Conservation (phyloP, 2,797 vertebrate species). For the Notoglanidium macrostoma region DNA sequence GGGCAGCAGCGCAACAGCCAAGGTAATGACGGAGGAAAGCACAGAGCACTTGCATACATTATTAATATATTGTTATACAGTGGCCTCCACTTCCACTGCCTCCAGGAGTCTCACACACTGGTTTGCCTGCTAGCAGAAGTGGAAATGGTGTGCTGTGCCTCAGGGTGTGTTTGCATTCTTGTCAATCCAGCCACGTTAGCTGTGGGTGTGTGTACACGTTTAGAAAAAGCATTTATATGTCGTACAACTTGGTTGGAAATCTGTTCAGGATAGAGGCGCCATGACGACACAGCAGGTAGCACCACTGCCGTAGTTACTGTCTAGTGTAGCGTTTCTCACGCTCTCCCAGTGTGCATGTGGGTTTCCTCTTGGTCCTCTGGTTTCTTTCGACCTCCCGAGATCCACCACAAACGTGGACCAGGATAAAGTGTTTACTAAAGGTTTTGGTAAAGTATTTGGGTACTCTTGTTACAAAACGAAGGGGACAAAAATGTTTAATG, state of each 20-base stretch:
- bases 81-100: conserved; percentile 1
- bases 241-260: neutral
- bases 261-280: neutral
- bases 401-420: neutral
- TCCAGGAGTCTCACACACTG: conserved; percentile 8
- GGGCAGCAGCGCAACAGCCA: conserved; percentile 14
- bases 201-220: neutral
- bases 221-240: neutral
- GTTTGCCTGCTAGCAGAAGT: neutral
- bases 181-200: neutral
- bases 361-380: neutral
- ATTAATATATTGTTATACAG: conserved; percentile 35
- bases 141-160: neutral
- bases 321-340: neutral
- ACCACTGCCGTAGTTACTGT: neutral
- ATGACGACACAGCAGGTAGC: neutral
- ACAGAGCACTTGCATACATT: conserved; percentile 31
- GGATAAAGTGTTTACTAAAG: neutral
- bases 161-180: neutral
- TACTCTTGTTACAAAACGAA: neutral
- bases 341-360: neutral
- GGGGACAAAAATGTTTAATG: too few relatives aligned
- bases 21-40: conserved; percentile 35
- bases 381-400: neutral
- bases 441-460: too few relatives aligned